phyloP scores from a whole-genome alignment of 2,888 invertebrate species.

The Digitonthophagus gazella region DNA sequence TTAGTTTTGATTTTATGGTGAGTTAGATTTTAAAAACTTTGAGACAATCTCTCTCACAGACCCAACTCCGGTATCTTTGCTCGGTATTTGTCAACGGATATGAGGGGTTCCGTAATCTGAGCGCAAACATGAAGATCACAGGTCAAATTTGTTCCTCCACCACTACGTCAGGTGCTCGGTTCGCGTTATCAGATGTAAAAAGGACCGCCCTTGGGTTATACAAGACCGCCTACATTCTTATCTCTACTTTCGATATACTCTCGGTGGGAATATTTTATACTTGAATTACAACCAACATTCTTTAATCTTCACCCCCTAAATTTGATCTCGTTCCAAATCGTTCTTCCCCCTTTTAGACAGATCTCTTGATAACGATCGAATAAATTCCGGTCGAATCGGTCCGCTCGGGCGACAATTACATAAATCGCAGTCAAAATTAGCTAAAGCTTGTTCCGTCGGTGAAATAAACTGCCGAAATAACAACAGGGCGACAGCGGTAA shows the following conservation, averaged over 20 bases:
- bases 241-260: neutral
- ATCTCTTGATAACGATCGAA: neutral
- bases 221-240: neutral
- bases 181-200: neutral
- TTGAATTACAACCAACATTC: too few relatives aligned
- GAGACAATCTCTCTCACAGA: neutral
- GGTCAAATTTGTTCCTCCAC: neutral
- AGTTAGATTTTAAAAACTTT: neutral
- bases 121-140: neutral
- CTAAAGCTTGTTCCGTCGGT: conserved; percentile 30
- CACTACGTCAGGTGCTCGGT: neutral
- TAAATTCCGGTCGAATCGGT: neutral
- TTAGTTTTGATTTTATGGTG: too few relatives aligned
- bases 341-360: too few relatives aligned
- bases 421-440: conserved; percentile 39
- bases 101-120: neutral
- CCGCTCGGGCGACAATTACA: conserved; percentile 29
- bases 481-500: conserved; percentile 47
- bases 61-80: neutral
- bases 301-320: too few relatives aligned
- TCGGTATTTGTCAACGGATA: neutral
- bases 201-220: neutral
- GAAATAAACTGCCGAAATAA: conserved; percentile 37
- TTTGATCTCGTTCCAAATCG: too few relatives aligned
- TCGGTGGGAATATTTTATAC: too few relatives aligned